These are phyloP conservation scores for Sebastes umbrosus DNA, from an alignment of 2,797 vertebrate species.

Conservation along the genomic window DNA sequence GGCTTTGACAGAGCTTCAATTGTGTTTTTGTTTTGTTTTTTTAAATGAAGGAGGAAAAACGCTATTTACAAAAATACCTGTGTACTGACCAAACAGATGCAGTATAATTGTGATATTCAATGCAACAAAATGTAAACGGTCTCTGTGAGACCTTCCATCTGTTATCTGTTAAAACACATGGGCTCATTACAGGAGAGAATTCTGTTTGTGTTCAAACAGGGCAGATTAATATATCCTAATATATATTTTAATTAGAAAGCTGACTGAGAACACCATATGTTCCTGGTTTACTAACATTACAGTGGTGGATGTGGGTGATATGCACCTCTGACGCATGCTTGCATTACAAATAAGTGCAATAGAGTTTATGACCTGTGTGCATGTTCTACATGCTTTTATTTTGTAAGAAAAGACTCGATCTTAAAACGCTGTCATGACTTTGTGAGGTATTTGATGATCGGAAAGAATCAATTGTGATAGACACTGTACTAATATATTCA, in stretches of 20 bases:
- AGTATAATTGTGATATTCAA: not conserved
- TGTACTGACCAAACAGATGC: not conserved
- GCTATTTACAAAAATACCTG: too few species aligned
- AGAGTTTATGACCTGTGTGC: not conserved
- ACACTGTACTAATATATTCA: not conserved
- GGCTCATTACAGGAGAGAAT: constrained; percentile 31
- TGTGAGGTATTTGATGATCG: not conserved
- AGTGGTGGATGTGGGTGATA: not conserved
- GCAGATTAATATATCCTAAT: constrained; percentile 35
- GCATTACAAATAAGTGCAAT: not conserved
- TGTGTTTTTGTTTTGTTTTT: not conserved
- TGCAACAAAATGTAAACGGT: not conserved
- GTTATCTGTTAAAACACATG: constrained; percentile 42
- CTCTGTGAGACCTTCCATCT: constrained; percentile 30
- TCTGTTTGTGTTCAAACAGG: constrained; percentile 14
- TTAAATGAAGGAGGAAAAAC: too few species aligned
- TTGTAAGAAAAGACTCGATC: not conserved
- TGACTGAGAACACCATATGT: constrained; percentile 35
- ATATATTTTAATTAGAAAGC: constrained; percentile 38
- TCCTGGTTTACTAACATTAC: constrained; percentile 11
- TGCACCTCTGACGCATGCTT: not conserved
- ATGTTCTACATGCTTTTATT: not conserved
- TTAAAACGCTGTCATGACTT: not conserved
- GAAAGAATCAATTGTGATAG: not conserved
- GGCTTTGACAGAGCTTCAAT: not conserved